A percentile compares a stretch with the other conserved stretches of the same genome.
These are phyloP conservation scores for Ptilonorhynchus violaceus DNA, from an alignment of 2,113 vertebrate genomes.

Conservation along the genomic window DNA sequence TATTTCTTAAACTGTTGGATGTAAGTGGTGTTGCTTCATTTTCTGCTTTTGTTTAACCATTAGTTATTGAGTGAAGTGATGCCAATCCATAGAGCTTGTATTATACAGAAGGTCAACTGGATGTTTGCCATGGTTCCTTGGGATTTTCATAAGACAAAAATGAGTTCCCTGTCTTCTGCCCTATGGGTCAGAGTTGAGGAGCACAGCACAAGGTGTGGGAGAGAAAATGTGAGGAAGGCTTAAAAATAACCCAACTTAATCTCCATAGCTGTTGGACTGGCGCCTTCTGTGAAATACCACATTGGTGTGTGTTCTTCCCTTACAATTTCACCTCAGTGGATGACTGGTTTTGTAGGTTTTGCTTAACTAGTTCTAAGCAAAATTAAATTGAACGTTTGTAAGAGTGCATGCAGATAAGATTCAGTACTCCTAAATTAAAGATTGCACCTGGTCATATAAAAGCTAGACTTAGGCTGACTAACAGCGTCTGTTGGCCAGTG, in stretches of 20 bases:
- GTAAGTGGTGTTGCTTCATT: background rate
- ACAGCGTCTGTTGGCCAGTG: background rate
- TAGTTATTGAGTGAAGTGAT: background rate
- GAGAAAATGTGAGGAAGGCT: background rate
- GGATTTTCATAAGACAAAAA: background rate
- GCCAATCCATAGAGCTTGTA: accelerated
- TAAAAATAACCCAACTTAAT: background rate
- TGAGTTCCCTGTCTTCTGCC: background rate
- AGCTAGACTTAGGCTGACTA: background rate
- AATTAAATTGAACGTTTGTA: background rate
- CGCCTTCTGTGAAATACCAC: background rate
- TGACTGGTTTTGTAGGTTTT: background rate
- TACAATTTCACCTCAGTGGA: background rate
- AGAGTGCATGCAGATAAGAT: background rate
- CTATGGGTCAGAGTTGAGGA: background rate
- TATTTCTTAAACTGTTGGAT: background rate
- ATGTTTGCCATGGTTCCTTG: background rate
- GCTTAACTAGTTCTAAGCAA: background rate
- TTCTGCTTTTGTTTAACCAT: background rate
- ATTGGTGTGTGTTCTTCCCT: background rate
- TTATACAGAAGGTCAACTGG: background rate
- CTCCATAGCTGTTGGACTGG: background rate
- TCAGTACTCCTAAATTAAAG: background rate
- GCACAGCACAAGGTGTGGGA: background rate
- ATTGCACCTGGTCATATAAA: background rate